A percentile compares a stretch with the other conserved stretches of the same genome.
phyloP scores from a whole-genome alignment of 2,797 vertebrate genomes.

The Micrastur ruficollis region DNA sequence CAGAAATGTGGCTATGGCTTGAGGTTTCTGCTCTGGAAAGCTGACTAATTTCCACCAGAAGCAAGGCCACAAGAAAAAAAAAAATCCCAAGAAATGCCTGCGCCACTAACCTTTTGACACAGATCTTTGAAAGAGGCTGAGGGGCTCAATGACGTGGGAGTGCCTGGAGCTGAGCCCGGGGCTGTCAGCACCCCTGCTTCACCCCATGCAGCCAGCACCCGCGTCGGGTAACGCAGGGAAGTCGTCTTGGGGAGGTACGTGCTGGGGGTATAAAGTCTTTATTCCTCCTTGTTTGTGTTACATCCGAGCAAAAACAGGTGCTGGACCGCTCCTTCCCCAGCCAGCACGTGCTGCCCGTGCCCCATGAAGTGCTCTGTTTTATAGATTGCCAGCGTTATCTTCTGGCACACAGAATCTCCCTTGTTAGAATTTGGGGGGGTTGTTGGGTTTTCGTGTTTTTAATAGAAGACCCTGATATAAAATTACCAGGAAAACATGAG shows the following conservation, averaged over 20 bases:
- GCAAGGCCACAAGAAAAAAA: background rate
- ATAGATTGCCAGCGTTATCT: background rate
- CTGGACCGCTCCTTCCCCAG: background rate
- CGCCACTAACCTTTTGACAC: background rate
- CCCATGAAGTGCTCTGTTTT: background rate
- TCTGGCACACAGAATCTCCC: background rate
- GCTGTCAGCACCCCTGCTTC: background rate
- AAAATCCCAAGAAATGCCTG: background rate
- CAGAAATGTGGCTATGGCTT: slow-evolving; percentile 37
- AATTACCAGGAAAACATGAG: background rate
- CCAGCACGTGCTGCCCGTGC: background rate
- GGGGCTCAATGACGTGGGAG: background rate
- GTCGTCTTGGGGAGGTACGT: accelerated
- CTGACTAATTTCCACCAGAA: slow-evolving; percentile 55
- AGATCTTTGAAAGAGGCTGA: accelerated
- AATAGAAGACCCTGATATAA: background rate
- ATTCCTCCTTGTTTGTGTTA: background rate
- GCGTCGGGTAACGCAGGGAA: background rate
- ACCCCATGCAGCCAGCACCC: background rate
- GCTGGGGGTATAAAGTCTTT: too few species aligned
- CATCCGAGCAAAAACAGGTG: background rate
- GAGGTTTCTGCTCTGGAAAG: slow-evolving; percentile 67
- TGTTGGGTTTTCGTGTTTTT: background rate
- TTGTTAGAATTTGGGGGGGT: background rate
- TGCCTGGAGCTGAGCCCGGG: background rate